Percentiles rank a stretch among this genome's conserved stretches.
Conservation (phyloP, 2,113 vertebrate genomes). For the Plecturocebus donacophilus region DNA sequence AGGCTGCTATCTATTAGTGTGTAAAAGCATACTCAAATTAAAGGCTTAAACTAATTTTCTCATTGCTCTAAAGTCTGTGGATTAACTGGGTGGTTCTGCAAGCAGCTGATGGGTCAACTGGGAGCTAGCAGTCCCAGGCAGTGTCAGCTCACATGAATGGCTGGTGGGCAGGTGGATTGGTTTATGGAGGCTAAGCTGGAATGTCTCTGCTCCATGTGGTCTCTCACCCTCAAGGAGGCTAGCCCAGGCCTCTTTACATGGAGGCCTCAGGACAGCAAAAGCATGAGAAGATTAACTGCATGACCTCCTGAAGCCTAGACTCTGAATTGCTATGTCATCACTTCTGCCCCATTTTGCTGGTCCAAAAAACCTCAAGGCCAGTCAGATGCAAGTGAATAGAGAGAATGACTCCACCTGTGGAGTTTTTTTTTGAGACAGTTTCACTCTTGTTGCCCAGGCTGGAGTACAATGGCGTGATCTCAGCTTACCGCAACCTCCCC, state of each 20-base stretch:
- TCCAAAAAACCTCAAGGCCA: not conserved
- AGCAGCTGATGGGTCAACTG: not conserved
- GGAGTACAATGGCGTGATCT: too few species aligned
- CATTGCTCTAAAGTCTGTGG: not conserved
- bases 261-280: not conserved
- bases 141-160: not conserved
- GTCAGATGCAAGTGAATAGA: not conserved
- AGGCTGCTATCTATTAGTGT: not conserved
- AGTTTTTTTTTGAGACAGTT: too few species aligned
- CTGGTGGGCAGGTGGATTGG: not conserved
- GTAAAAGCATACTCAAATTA: slow-evolving; percentile 4
- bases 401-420: not conserved
- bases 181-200: not conserved
- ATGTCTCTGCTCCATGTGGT: not conserved
- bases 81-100: not conserved
- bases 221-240: not conserved
- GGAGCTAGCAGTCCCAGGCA: not conserved
- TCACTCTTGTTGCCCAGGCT: too few species aligned
- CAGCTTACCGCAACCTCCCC: too few species aligned
- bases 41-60: not conserved
- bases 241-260: not conserved
- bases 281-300: not conserved
- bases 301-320: not conserved
- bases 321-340: not conserved
- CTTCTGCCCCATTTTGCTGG: not conserved